These are phyloP conservation scores for Umimayanthus kanabou DNA, from an alignment of 92 coral and sea anemone species.

Conservation along the genomic window DNA sequence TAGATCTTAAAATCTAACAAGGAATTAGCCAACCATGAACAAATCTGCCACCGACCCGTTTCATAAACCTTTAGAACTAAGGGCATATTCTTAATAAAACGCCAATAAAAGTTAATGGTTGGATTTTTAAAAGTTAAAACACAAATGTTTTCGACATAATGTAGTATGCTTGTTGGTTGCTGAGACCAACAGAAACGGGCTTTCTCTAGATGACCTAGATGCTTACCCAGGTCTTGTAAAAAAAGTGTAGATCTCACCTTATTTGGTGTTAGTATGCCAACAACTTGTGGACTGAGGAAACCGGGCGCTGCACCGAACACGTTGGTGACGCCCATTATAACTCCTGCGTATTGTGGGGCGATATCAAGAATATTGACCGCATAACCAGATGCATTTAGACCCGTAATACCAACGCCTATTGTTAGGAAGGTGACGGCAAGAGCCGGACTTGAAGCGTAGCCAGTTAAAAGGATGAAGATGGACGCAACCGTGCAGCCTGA, in stretches of 20 bases:
- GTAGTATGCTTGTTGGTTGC: too few species aligned
- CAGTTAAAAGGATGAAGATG: constrained; percentile 84
- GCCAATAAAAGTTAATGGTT: too few species aligned
- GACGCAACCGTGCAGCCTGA: constrained; percentile 95
- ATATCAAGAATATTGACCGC: constrained; percentile 99
- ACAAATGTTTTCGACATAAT: too few species aligned
- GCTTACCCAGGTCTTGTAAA: too few species aligned
- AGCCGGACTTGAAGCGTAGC: constrained; percentile 75
- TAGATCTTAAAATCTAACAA: too few species aligned
- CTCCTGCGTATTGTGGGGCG: constrained; percentile 98
- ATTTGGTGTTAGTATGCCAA: constrained; percentile 94
- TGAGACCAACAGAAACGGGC: too few species aligned
- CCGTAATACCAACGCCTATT: constrained; percentile 97
- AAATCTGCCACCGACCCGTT: too few species aligned
- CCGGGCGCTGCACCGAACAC: constrained; percentile 99
- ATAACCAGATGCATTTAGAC: constrained; percentile 97
- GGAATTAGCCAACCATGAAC: too few species aligned
- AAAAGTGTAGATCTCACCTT: constrained; percentile 61
- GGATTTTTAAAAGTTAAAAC: too few species aligned
- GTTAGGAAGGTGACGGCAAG: constrained; percentile 89
- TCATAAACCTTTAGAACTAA: too few species aligned
- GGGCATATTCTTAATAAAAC: too few species aligned
- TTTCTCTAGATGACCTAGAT: too few species aligned
- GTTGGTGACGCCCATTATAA: constrained; percentile 98
- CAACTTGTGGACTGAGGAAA: constrained; percentile 97